Conservation (phyloP, 92 coral and sea anemone species). For the Desmophyllum pertusum region DNA sequence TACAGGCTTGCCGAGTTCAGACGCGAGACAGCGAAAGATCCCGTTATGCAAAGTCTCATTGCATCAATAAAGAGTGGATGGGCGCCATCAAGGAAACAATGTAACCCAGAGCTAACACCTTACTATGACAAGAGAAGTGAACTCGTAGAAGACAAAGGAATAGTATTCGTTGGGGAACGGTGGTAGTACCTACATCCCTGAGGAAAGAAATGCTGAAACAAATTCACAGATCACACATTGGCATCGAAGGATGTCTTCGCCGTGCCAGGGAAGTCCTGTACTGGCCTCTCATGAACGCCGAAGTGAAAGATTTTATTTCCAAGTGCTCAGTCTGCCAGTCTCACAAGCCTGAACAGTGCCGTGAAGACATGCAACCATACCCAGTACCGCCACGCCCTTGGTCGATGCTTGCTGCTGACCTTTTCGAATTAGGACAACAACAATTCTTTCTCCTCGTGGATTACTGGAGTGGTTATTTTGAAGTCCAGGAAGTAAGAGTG, state of each 20-base stretch:
- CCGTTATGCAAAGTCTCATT: constrained; percentile 46
- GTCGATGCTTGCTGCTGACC: constrained; percentile 45
- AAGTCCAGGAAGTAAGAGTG: constrained; percentile 40
- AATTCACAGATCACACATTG: constrained; percentile 30
- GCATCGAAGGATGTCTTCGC: constrained; percentile 33
- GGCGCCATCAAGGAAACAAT: constrained; percentile 16
- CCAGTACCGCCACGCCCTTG: constrained; percentile 44
- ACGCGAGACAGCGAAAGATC: constrained; percentile 32
- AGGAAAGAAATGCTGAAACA: constrained; percentile 25
- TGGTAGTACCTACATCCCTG: constrained; percentile 22
- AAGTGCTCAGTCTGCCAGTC: constrained; percentile 19
- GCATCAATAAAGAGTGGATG: constrained; percentile 34
- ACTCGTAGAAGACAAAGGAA: constrained; percentile 39
- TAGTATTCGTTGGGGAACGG: constrained; percentile 36
- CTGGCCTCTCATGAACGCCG: constrained; percentile 41
- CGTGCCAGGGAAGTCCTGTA: constrained; percentile 47
- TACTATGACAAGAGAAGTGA: constrained; percentile 51
- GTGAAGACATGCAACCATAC: constrained; percentile 37
- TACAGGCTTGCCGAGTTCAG: too few relatives aligned
- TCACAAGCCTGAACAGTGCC: constrained; percentile 50
- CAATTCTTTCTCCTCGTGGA: constrained; percentile 46
- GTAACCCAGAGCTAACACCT: constrained; percentile 18
- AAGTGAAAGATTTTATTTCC: constrained; percentile 14
- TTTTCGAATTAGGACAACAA: constrained; percentile 34
- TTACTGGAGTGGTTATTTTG: constrained; percentile 46